Evolutionary conservation across 2,113 vertebrate species (phyloP), one percentile per base, ranked within the genome.

Genomic region (Nestor notabilis): DNA sequence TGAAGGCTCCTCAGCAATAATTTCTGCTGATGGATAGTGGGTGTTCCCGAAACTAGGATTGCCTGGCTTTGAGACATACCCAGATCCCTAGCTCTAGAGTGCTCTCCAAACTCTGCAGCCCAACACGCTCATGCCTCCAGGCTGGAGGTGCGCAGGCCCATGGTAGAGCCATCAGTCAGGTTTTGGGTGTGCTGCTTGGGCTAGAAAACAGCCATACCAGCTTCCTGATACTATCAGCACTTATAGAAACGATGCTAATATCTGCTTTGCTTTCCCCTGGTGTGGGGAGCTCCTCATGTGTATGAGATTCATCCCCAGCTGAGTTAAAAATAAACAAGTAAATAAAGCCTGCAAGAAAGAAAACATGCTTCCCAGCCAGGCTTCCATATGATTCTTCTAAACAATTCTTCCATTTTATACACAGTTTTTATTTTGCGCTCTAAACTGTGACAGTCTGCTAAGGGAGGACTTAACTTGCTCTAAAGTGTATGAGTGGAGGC

Each of bases 381-480:
- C 37, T 53, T 65, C 27, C 60, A n/a, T 33, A 43, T 78, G 37
- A 33, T 82, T 96, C 56, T 87, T 58, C 37, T 44, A 31, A 89
- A 52, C 13, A 43, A 56, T 70, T 72, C 4, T 70, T 81, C 31
- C 1, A 0, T 25, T 89, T 95, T 89, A 71, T 50, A 84, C 43
- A 37, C 33, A 47, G 63, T 47, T 91, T 89, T 82, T 75, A 41
- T 93, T 91, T 91, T 85, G 79, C 39, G 46, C 17, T 93, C 50
- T 58, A 18, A 93, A 87, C 29, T 60, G 25, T 55, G 69, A 39
- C 28, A 4, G 0, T 14, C 37, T 78, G 65, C 63, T 89, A 63
- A 81, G n/a, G 28, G 21, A 16, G 33, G 56, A 35, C 53, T 89
- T 82, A 71, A 68, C 33, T 64, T 46, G 37, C 50, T 85, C 23